These are phyloP conservation scores for Cataglyphis hispanica DNA, from an alignment of 1,140 invertebrate species.

Conservation along the genomic window DNA sequence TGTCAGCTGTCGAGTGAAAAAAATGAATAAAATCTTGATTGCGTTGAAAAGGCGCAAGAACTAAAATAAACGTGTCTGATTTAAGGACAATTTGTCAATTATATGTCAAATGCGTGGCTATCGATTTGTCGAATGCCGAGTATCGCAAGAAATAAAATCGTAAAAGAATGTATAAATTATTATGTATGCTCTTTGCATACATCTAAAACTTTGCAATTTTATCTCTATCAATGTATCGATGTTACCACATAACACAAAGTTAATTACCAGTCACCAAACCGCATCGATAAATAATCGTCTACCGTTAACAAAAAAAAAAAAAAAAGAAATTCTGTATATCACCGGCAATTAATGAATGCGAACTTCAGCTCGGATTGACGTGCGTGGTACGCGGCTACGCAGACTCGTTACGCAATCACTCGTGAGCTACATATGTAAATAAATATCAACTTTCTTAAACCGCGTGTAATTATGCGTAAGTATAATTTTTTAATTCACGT, in stretches of 20 bases:
- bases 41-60: not conserved
- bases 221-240: not conserved
- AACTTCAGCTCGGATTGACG: not conserved
- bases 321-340: not conserved
- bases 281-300: not conserved
- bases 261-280: slow-evolving; percentile 19
- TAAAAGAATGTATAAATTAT: not conserved
- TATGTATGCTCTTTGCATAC: not conserved
- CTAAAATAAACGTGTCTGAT: not conserved
- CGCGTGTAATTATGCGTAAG: not conserved
- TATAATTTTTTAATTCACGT: not conserved
- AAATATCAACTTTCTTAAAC: slow-evolving; percentile 24
- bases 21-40: not conserved
- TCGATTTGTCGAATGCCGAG: not conserved
- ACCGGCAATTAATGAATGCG: not conserved
- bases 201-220: not conserved
- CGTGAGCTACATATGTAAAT: slow-evolving; percentile 1
- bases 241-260: not conserved
- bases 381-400: not conserved
- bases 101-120: not conserved
- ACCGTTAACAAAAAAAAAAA: not conserved
- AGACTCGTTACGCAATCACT: slow-evolving; percentile 5
- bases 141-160: slow-evolving; percentile 14
- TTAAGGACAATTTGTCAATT: not conserved
- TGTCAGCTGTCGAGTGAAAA: not conserved